A percentile compares a stretch with the other conserved stretches of the same genome.
Conservation (phyloP, 2,888 invertebrate species). For the Melipona bicolor region DNA sequence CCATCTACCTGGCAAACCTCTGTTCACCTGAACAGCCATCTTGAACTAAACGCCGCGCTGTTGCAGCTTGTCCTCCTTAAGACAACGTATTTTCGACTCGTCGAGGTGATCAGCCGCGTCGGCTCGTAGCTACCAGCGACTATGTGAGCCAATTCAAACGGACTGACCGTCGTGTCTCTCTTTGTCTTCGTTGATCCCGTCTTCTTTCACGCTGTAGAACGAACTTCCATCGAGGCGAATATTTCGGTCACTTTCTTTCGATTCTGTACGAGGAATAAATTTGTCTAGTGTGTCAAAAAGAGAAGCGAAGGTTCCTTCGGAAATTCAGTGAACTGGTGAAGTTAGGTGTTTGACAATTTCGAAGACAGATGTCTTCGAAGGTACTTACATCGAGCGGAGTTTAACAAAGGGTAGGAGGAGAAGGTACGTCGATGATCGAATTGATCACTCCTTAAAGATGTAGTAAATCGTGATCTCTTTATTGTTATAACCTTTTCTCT, state of each 20-base stretch:
- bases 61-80: slow-evolving; percentile 61
- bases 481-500: not conserved
- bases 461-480: not conserved
- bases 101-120: slow-evolving; percentile 56
- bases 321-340: not conserved
- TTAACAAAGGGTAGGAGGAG: not conserved
- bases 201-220: not conserved
- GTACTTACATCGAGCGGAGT: slow-evolving; percentile 1
- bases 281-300: too few relatives aligned
- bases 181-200: not conserved
- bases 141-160: slow-evolving; percentile 45
- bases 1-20: slow-evolving; percentile 71
- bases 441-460: not conserved
- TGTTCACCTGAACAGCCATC: slow-evolving; percentile 75
- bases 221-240: not conserved
- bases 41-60: slow-evolving; percentile 65
- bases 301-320: not conserved
- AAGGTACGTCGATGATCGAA: slow-evolving; percentile 29
- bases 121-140: slow-evolving; percentile 20
- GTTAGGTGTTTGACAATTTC: not conserved
- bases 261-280: not conserved
- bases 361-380: slow-evolving; percentile 17
- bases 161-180: slow-evolving; percentile 23
- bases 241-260: not conserved
- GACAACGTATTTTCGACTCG: slow-evolving; percentile 54